Base-by-base conservation (phyloP, 1,140 invertebrate genomes). In the Dinoponera quadriceps region DNA sequence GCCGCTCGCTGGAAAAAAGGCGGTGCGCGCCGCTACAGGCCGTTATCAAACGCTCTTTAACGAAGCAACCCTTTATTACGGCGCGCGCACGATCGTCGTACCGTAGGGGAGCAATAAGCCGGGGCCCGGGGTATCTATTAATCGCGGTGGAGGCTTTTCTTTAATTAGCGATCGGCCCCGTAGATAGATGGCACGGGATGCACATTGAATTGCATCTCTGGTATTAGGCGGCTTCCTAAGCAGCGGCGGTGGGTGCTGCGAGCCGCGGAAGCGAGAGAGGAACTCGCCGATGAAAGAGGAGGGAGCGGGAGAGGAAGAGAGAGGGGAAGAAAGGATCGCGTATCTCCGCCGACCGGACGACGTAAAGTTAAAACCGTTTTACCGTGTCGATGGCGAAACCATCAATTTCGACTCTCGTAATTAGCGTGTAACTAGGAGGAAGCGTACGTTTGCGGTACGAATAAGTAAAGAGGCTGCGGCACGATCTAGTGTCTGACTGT, bases 331-430 rank as follows among this genome's bases (percentile, higher is more conserved):
- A 75, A 89, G 72, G 66, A 78, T 88, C 65, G 38, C 20, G 75
- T 80, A 63, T 86, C 78, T 83, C 59, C 65, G 25, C 49, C 57
- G 55, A 51, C 73, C 82, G 86, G 83, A 82, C 69, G 86, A 87
- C 86, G 82, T 82, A 55, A 85, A 88, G 86, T 88, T 84, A 85
- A 87, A 88, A 88, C 51, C 82, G 82, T 88, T 84, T 75, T 83
- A 85, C 75, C 83, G 65, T 82, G 77, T 72, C 74, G 68, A 63
- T 83, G 62, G 84, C 84, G 86, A 88, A 89, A 89, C 88, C 89
- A 83, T 90, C 88, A 89, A 89, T 90, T 90, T 88, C 71, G 75
- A 66, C 80, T 85, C 57, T 66, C 66, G 89, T 89, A 88, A 90
- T 89, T 90, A 89, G 84, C 89, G 86, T 83, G 82, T 82, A 87